Evolutionary conservation across 2,888 invertebrate genomes (phyloP), one percentile per base, ranked within the genome.

Genomic region (Biston betularia): DNA sequence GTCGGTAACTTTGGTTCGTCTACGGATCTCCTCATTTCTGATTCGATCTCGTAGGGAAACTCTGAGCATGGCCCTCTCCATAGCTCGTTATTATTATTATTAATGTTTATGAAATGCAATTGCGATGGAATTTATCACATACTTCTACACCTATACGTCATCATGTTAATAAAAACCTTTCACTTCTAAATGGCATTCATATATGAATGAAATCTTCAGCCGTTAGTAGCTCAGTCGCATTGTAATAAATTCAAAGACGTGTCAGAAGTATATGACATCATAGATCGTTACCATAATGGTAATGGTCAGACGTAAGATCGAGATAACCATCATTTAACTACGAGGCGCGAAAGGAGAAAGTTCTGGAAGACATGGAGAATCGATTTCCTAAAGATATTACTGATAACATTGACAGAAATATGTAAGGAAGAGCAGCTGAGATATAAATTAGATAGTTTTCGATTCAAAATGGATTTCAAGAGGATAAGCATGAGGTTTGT

Each of bases 271-370:
- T 56, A 63, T 56, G 63, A 50, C 56, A 63, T 44, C 55, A 49
- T 49, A 49, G 14, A 63, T 56, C 35, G 55, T 55, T 55, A 42
- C 54, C 15, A 46, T 52, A 58, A 64, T 42, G 34, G 63, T 58
- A 54, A 42, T 54, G 42, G 42, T 44, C 12, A 42, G 40, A 54
- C 54, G 54, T 44, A 33, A 42, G 33, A 35, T 44, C 49, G 33
- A 45, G 57, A 64, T 58, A 53, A 44, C 45, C 12, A 58, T 52
- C 58, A 42, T 53, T 64, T 46, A 45, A 54, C 55, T 73, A 59
- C 65, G 68, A 75, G 77, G 75, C 73, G 79, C 73, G 67, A 78
- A 75, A 72, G 14, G 79, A 79, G 84, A 85, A 84, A 85, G 83
- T 79, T 73, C 67, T 63, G 53, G 62, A 68, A 71, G 63, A 58